Evolutionary conservation across 2,113 vertebrate species (phyloP).

Genomic region (Poicephalus gulielmi): DNA sequence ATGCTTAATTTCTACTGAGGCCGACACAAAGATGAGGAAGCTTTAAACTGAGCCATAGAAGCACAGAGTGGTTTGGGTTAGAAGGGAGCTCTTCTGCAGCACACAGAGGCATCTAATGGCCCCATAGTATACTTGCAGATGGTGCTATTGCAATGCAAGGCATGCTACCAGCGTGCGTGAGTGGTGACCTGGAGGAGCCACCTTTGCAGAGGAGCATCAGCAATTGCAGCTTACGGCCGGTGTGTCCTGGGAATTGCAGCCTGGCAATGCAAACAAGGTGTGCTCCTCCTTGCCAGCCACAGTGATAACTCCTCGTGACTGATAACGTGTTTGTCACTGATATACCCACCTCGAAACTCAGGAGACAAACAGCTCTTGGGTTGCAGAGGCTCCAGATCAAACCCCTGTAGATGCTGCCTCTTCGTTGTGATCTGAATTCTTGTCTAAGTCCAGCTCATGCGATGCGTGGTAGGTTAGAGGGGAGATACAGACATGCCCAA

Average conservation of each 20-base stretch:
- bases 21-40: background rate
- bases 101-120: background rate
- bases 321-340: background rate
- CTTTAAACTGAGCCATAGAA: background rate
- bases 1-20: background rate
- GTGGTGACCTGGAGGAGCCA: background rate
- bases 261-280: background rate
- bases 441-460: background rate
- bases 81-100: background rate
- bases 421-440: background rate
- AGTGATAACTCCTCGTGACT: background rate
- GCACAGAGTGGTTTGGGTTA: background rate
- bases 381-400: background rate
- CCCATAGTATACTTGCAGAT: background rate
- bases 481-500: background rate
- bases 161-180: background rate
- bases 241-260: background rate
- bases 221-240: background rate
- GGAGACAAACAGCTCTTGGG: background rate
- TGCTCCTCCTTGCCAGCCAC: background rate
- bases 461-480: background rate
- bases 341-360: background rate
- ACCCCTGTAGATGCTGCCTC: background rate
- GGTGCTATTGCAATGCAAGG: background rate
- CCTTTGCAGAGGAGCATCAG: background rate